Evolutionary conservation across 2,797 vertebrate genomes (phyloP), one percentile per base, ranked within the genome.

Genomic region (Hoplostethus atlanticus): DNA sequence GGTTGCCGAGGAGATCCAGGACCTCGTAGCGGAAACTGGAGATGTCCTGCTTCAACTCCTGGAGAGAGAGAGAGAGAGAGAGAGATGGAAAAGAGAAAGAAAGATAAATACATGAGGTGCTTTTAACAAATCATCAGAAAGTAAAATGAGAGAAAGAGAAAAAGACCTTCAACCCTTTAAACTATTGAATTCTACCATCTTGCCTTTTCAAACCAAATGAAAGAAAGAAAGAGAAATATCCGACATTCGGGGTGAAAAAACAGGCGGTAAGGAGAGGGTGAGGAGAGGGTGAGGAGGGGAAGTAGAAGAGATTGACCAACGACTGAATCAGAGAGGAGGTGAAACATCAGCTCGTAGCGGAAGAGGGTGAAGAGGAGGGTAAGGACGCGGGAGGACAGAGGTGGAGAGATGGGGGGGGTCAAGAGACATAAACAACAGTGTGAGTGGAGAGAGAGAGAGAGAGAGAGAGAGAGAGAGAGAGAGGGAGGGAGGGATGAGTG

Each of bases 1-100:
- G 95, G 67, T 99, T 99, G 44, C 97, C 97, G 2, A 99, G 92
- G 57, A 99, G 96, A 88, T 98, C 97, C 60, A 98, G 91, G 66
- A 99, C 97, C 91, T 99, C 97, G 0, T 98, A 99, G 52, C 97
- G 96, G 82, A 99, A 99, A 81, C 97, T 99, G 11, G 97, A 99
- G 84, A 99, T 99, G 90, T 99, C 97, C 84, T 99, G 97, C 85
- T 99, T 99, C 73, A 99, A 73, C 92, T 99, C 97, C 97, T 99
- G 84, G 17, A 73, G 5, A 71, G 16, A 78, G 28, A 56, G 6
- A 25, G 5, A 17, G 13, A 53, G 16, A 48, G 1, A 34, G 21
- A 44, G 3, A 0, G 40, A 50, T 4, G 25, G 25, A 44, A 51
- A 48, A 58, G 11, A 17, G 34, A 4, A 13, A 57, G 15, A 54